Base-by-base conservation (phyloP, 2,888 invertebrate species). In the Eurytoma californica region DNA sequence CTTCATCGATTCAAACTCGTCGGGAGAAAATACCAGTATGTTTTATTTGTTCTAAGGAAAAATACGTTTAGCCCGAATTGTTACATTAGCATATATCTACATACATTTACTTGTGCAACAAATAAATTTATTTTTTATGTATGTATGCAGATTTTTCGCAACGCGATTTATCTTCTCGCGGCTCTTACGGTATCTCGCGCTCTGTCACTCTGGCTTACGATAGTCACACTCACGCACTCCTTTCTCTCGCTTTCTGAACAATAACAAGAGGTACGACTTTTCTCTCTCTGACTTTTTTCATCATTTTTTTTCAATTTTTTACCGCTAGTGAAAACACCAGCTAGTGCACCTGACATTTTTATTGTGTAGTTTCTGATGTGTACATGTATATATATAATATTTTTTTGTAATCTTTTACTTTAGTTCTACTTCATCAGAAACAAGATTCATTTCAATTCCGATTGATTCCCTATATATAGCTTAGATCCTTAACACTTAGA, bases 101-200 rank as follows among this genome's bases (percentile, higher is more conserved):
- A 53, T 80, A 77, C 65, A 74, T 77, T 70, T 74, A 72, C 49
- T 74, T 77, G 77, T 80, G 80, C 80, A 78, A 80, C 66, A 70
- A 77, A 78, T 78, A 63, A 70, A 80, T 65, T 70, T 72, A 18
- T 76, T 20, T 53, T 16, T 20, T 57, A 49, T 55, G 24, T 73
- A 13, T 58, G 28, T 65, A 76, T 68, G 68, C 79, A 63, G 53
- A 63, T 63, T 72, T 39, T 72, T 72, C 53, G 72, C 58, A 76
- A 80, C 18, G 30, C 20, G 66, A 80, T 75, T 30, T 67, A 76
- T 72, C 70, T 72, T 72, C 65, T 28, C 53, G 49, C 20, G n/a
- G 47, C 24, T 47, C 39, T 58, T 65, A 47, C 51, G 55, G 60
- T 55, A 28, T 57, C 72, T 67, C 49, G 39, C 63, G 61, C 60